Conservation (phyloP, 2,797 vertebrate species). For the Centroberyx gerrardi region DNA sequence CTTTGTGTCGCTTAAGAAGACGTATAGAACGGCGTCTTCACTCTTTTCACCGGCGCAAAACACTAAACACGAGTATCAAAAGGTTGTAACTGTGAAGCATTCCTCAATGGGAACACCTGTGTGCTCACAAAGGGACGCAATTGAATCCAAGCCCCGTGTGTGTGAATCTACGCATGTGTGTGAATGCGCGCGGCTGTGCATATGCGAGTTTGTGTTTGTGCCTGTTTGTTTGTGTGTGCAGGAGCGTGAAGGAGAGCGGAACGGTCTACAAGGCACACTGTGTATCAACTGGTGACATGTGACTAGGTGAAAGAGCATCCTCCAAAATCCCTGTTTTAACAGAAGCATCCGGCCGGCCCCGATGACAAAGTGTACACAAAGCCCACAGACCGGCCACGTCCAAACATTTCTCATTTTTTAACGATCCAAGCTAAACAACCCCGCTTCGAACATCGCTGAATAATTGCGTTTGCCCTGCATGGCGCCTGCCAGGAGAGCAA, state of each 20-base stretch:
- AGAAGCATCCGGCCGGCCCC: constrained; percentile 59
- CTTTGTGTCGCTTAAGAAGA: background rate
- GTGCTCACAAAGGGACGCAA: background rate
- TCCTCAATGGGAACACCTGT: background rate
- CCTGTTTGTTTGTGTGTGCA: constrained; percentile 61
- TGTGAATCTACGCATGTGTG: background rate
- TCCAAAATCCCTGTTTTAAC: constrained; percentile 72
- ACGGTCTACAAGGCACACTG: constrained; percentile 57
- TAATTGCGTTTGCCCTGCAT: constrained; percentile 71
- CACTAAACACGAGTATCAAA: background rate
- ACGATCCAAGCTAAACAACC: constrained; percentile 76
- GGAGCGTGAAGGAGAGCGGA: constrained; percentile 71
- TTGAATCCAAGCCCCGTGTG: constrained; percentile 21
- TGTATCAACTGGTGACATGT: constrained; percentile 75
- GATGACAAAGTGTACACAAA: constrained; percentile 63
- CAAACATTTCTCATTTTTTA: constrained; percentile 76
- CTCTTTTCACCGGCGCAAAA: background rate
- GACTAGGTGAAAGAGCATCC: constrained; percentile 59
- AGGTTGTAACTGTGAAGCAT: background rate
- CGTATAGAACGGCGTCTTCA: background rate
- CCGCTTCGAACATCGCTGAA: constrained; percentile 56
- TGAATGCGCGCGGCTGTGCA: constrained; percentile 32
- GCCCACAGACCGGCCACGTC: constrained; percentile 62
- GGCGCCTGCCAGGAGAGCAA: constrained; percentile 66
- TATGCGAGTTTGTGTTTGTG: constrained; percentile 43